These are phyloP conservation scores for Eupeodes latifasciatus DNA, from an alignment of 2,888 invertebrate genomes.

Conservation along the genomic window DNA sequence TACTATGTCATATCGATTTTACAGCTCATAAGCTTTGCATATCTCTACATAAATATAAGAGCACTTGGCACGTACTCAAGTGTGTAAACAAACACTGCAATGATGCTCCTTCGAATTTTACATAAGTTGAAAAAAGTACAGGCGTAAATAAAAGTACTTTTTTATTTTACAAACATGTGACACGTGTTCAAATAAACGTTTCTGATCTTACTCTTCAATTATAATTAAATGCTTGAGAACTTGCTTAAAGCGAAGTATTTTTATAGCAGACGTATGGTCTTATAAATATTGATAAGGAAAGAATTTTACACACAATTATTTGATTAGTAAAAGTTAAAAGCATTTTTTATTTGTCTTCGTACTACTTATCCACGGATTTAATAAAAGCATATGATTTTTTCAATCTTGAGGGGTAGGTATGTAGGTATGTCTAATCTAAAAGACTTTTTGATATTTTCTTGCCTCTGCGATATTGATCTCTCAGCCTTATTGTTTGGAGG, in stretches of 20 bases:
- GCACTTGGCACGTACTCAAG: slow-evolving; percentile 63
- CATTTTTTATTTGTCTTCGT: no score
- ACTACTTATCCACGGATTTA: no score
- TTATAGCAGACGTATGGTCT: background rate
- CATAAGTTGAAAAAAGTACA: background rate
- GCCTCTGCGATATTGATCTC: no score
- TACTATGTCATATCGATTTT: slow-evolving; percentile 63
- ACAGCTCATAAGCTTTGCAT: slow-evolving; percentile 67
- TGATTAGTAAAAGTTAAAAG: background rate
- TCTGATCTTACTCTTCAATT: slow-evolving; percentile 6
- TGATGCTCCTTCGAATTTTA: no score
- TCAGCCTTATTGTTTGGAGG: no score
- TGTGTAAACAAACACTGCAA: background rate
- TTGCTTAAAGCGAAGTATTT: background rate
- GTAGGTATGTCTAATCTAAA: no score
- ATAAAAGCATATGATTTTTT: no score
- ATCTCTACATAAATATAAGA: slow-evolving; percentile 9
- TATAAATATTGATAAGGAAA: background rate
- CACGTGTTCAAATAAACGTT: slow-evolving; percentile 54
- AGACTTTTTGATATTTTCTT: no score
- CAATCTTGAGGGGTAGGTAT: no score
- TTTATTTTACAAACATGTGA: background rate
- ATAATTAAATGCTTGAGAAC: slow-evolving; percentile 26
- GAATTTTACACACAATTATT: background rate
- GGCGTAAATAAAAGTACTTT: slow-evolving; percentile 22